phyloP scores from a whole-genome alignment of 2,113 vertebrate genomes.

The Willisornis vidua region DNA sequence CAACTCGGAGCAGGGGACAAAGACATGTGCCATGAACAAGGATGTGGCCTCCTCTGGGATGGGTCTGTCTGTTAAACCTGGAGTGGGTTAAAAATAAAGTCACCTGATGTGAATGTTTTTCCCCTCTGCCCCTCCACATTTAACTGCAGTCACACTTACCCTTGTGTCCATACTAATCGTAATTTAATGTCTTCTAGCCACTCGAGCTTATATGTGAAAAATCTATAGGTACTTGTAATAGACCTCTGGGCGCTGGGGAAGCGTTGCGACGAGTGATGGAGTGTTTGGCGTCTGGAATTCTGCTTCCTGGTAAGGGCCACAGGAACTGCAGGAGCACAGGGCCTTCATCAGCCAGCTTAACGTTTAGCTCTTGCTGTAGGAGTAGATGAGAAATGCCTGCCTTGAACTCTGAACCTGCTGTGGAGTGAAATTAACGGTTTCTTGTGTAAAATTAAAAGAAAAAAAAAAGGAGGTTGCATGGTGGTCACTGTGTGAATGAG shows the following conservation, averaged over 20 bases:
- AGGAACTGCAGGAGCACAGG: constrained; percentile 28
- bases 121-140: background rate
- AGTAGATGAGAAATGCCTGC: background rate
- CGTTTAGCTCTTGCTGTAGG: background rate
- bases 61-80: background rate
- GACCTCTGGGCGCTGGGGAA: constrained; percentile 95
- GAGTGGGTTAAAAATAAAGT: background rate
- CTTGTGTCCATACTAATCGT: constrained; percentile 71
- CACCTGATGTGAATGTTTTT: background rate
- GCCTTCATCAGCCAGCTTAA: background rate
- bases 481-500: background rate
- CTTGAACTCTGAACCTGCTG: background rate
- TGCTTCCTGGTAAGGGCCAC: constrained; percentile 89
- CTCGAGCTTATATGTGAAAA: constrained; percentile 99
- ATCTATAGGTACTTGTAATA: constrained; percentile 98
- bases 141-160: constrained; percentile 71
- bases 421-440: background rate
- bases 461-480: background rate
- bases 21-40: accelerated
- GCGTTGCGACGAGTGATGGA: constrained; percentile 97
- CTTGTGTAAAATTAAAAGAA: background rate
- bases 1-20: background rate
- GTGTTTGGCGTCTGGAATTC: constrained; percentile 96
- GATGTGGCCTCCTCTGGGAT: background rate
- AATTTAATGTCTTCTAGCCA: constrained; percentile 86